Base-by-base conservation (phyloP, 2,113 vertebrate genomes). In the Chaenocephalus aceratus region DNA sequence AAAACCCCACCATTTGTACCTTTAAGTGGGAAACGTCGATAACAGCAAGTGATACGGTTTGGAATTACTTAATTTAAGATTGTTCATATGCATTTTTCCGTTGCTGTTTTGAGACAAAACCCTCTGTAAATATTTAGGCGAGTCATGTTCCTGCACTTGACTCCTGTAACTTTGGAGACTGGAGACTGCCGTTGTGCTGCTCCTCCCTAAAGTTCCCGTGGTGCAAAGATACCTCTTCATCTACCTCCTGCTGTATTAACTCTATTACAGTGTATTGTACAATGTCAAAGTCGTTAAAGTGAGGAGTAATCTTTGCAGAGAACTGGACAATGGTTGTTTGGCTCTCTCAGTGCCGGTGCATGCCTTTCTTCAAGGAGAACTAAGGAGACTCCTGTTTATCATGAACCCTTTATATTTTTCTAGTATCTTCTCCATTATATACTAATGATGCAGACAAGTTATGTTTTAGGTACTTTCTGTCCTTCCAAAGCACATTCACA, bases 231-330 rank as follows among this genome's bases (percentile, higher is more conserved):
- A 57, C 65, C 49, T 78, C 71, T 80, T 83, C 85, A 85, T 92
- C 75, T 85, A 57, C 84, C 87, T 60, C 87, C 87, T 46, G 79
- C 87, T 86, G 88, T 30, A 68, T 68, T 62, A 66, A 61, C 72
- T 80, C 85, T 46, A 83, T 88, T 86, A 84, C 58, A 2, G n/a
- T 72, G 73, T 82, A 36, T 54, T 51, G 44, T 51, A 58, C 73
- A 71, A 60, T 82, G 87, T 82, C 82, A 67, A 71, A 75, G 62
- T 77, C 52, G 13, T 77, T 65, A 57, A 88, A 84, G 83, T 88
- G 86, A 82, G 62, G 72, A 66, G 64, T 52, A 51, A 44, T 61
- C 59, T 80, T 79, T 78, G 30, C 23, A 70, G 61, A 70, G 44
- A 73, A 56, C 74, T 67, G 79, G 81, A 83, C 81, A 77, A 52